Evolutionary conservation across 2,113 vertebrate species (phyloP).

Genomic region (Nipponia nippon): DNA sequence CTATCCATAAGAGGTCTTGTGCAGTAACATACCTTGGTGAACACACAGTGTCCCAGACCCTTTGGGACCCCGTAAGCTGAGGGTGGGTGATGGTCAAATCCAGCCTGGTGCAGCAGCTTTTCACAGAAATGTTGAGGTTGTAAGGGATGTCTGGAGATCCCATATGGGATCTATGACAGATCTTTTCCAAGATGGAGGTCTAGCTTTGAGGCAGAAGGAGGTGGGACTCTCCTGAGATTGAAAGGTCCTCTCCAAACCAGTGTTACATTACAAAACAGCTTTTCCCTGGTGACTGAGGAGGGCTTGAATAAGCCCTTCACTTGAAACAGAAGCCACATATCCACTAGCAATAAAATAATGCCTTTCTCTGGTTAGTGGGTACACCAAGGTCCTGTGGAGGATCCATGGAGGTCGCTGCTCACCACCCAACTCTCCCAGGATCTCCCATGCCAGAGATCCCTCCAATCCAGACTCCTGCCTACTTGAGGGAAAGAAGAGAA

Average conservation of each 20-base stretch:
- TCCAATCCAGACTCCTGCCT: not conserved
- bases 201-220: not conserved
- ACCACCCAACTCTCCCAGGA: not conserved
- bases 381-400: accelerated
- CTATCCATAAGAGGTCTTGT: not conserved
- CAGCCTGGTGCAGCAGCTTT: not conserved
- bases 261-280: not conserved
- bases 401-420: not conserved
- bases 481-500: not conserved
- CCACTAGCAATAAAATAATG: not conserved
- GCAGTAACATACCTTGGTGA: not conserved
- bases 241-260: not conserved
- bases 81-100: not conserved
- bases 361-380: not conserved
- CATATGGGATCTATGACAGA: not conserved
- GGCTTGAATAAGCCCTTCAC: not conserved
- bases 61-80: not conserved
- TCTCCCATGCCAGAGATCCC: not conserved
- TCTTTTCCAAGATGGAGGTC: not conserved
- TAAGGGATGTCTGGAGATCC: not conserved
- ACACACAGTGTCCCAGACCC: not conserved
- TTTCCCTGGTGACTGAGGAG: not conserved
- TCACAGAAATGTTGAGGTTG: not conserved
- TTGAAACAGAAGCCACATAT: not conserved
- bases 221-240: not conserved